Conservation (phyloP, 2,113 vertebrate species). For the Pteropus alecto region DNA sequence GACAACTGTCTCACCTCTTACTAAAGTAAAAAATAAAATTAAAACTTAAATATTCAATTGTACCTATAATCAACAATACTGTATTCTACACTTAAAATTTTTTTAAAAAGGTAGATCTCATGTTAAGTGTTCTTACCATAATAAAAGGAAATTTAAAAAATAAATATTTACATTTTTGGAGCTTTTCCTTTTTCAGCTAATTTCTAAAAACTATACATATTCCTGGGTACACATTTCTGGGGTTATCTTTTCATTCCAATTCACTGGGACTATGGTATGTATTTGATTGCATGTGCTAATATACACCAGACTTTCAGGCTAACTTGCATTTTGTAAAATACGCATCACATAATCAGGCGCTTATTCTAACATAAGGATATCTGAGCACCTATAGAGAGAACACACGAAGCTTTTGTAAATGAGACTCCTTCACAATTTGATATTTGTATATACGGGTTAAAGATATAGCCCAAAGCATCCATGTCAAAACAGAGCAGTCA, state of each 20-base stretch:
- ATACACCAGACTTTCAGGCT: background rate
- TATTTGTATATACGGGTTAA: background rate
- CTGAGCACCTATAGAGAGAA: background rate
- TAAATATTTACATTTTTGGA: background rate
- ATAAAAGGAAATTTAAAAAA: background rate
- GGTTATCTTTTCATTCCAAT: background rate
- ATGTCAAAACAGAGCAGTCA: background rate
- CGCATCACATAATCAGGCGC: background rate
- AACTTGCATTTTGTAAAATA: background rate
- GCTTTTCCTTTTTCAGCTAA: background rate
- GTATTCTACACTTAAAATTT: background rate
- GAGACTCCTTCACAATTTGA: background rate
- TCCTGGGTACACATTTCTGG: background rate
- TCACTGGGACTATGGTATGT: background rate
- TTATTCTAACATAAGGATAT: background rate
- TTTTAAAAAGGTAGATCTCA: background rate
- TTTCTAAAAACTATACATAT: background rate
- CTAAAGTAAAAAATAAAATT: slow-evolving; percentile 41
- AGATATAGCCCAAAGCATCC: background rate
- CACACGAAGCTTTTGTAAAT: background rate
- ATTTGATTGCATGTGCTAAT: background rate
- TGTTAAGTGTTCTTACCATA: background rate
- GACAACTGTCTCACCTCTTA: slow-evolving; percentile 4
- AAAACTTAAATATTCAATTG: background rate
- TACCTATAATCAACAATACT: no score